phyloP scores from a whole-genome alignment of 2,888 invertebrate species.

The Tolmerus cingulatus region DNA sequence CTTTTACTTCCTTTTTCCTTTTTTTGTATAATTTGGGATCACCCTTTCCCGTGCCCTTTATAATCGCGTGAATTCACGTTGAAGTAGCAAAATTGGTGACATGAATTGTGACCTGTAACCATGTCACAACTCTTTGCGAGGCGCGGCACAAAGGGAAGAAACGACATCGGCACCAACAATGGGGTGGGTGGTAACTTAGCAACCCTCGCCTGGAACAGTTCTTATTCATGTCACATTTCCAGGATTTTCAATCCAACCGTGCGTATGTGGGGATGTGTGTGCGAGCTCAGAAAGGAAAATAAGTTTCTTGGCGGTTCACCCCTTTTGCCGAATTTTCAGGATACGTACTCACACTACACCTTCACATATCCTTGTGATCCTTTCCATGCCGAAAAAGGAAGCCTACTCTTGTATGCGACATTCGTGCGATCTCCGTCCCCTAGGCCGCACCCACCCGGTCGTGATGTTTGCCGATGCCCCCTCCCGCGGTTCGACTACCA shows the following conservation, averaged over 20 bases:
- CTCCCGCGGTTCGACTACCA: neutral
- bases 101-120: constrained; percentile 48
- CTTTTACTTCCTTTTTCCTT: neutral
- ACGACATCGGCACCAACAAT: neutral
- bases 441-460: constrained; percentile 36
- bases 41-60: constrained; percentile 30
- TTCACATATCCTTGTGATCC: neutral
- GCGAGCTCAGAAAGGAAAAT: neutral
- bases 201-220: constrained; percentile 15
- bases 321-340: constrained; percentile 18
- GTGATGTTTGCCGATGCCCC: neutral
- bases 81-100: constrained; percentile 45
- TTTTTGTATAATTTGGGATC: constrained; percentile 30
- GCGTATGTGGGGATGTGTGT: constrained; percentile 26
- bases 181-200: constrained; percentile 41
- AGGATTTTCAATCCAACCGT: constrained; percentile 31
- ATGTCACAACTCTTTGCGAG: constrained; percentile 39
- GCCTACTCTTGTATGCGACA: neutral
- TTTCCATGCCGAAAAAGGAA: neutral
- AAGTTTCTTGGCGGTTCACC: constrained; percentile 33
- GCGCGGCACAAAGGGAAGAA: neutral
- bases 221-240: constrained; percentile 41
- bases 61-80: constrained; percentile 18
- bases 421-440: neutral
- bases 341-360: neutral